Evolutionary conservation across 2,888 invertebrate genomes (phyloP).

Genomic region (Temnothorax rugatulus): DNA sequence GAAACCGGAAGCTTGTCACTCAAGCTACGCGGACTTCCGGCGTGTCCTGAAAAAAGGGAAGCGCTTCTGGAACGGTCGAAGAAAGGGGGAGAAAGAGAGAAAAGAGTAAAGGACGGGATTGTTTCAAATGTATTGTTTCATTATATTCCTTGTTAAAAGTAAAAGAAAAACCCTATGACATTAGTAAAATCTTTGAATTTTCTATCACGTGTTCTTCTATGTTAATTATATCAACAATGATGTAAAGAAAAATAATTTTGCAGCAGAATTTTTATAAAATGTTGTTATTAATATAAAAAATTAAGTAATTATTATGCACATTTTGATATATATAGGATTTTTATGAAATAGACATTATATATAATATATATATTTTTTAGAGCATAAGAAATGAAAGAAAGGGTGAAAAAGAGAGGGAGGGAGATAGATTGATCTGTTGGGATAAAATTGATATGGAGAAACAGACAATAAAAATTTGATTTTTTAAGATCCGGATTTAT

Average conservation of each 20-base stretch:
- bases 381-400: background rate
- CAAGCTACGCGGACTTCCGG: constrained; percentile 84
- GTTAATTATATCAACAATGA: background rate
- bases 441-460: background rate
- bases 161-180: background rate
- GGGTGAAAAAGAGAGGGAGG: background rate
- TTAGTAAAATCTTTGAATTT: background rate
- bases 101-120: background rate
- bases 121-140: constrained; percentile 64
- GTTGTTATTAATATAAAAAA: background rate
- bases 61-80: constrained; percentile 64
- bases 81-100: constrained; percentile 45
- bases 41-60: constrained; percentile 81
- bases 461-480: background rate
- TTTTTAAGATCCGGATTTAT: constrained; percentile 78
- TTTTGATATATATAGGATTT: too few relatives aligned
- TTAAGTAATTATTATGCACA: too few relatives aligned
- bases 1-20: constrained; percentile 86
- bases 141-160: constrained; percentile 25
- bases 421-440: background rate
- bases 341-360: too few relatives aligned
- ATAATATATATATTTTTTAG: background rate
- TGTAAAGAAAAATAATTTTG: background rate
- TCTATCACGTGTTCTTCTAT: background rate
- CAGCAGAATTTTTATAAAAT: background rate